Evolutionary conservation across 2,888 invertebrate genomes (phyloP), one percentile per base, ranked within the genome.

Genomic region (Saturnia japonica): DNA sequence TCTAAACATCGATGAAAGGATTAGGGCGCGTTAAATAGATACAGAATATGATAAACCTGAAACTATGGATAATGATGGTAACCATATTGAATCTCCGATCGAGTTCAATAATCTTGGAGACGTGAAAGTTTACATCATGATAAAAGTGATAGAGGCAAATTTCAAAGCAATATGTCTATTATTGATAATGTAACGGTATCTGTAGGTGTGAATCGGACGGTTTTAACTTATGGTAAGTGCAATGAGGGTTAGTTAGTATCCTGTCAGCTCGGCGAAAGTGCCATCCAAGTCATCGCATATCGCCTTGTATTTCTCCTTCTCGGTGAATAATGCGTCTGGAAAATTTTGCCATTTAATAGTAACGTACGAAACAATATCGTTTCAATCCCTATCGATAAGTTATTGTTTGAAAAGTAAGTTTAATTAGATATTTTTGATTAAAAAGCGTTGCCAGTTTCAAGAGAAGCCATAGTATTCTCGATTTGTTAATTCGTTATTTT

Each of bases 261-360:
- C 98, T 94, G 98, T 98, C 95, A 98, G 96, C 95, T 99, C 98
- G 92, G 98, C 97, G 96, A 98, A 98, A 94, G 98, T 98, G 95
- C 97, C 96, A 95, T 99, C 98, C 96, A 99, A 95, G 95, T 98
- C 98, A 95, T 98, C 98, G 96, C 97, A 97, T 96, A 98, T 98
- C 94, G 97, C 96, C 97, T 98, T 99, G 97, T 98, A 97, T 95
- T 97, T 97, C 96, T 97, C 97, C 96, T 97, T 98, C 94, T 96
- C 96, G 95, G 95, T 96, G 95, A 96, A 96, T 94, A 97, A 95
- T 89, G 96, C 95, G 96, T 97, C 97, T 97, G 96, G 81, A 96
- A 96, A 90, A 90, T 86, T 82, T 85, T 76, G 91, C 90, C 82
- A 89, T 85, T 87, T 83, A 85, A 87, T 88, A 90, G 86, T 83